Evolutionary conservation across 2,113 vertebrate genomes (phyloP), one percentile per base, ranked within the genome.

Genomic region (Silurus meridionalis): DNA sequence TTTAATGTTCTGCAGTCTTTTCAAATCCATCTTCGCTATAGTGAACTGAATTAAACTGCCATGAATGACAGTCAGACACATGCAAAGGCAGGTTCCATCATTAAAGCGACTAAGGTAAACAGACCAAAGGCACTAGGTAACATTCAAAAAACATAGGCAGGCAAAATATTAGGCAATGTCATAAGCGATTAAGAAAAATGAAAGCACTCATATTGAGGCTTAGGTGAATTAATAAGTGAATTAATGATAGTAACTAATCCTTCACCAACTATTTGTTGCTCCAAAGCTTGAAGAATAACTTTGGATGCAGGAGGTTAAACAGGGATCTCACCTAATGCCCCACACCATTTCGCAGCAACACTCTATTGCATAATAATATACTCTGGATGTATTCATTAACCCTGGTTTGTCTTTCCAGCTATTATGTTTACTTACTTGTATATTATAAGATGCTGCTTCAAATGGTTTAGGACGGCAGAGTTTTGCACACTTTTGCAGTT

Each of bases 11-110:
- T 57, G 77, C 25, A 57, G 75, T 14, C 13, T 58, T n/a, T 78
- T 78, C 28, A 78, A 57, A 79, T 28, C n/a, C n/a, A 79, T 60
- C 78, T 46, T 37, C 58, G 78, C 53, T 46, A 60, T 60, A 46
- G 17, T 21, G 8, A 80, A 37, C 57, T 10, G 55, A 46, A 80
- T 37, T 80, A 37, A 80, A 28, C 25, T 17, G 77, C 37, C 53
- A 80, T 28, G n/a, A 78, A 57, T 17, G n/a, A 37, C 75, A 57
- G 19, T 8, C n/a, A 57, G 14, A 57, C 2, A 19, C 11, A 52
- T 13, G 37, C 37, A 37, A 37, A 37, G 55, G 28, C 25, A 37
- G 53, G 53, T 5, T 58, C 77, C 21, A 28, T 80, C 25, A 21
- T 46, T 60, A 37, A 80, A 80, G 52, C 53, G 17, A 28, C 6